Evolutionary conservation across 2,797 vertebrate species (phyloP).

Genomic region (Micropoecilia bifurca): DNA sequence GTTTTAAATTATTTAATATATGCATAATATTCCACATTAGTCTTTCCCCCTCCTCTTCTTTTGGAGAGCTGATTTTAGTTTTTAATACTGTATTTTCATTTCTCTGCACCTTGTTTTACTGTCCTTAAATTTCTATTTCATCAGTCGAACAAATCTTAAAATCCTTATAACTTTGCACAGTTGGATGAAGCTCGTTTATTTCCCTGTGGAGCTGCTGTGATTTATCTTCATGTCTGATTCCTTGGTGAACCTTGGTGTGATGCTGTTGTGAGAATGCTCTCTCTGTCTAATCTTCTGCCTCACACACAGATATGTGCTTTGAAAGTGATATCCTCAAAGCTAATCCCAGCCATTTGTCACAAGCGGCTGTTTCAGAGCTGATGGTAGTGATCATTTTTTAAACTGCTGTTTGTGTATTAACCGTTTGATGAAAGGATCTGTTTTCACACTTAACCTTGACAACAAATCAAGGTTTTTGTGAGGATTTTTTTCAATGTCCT

Average conservation of each 20-base stretch:
- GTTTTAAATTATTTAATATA: conserved; percentile 24
- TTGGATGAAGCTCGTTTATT: conserved; percentile 52
- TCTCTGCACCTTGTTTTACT: conserved; percentile 33
- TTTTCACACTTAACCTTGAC: not conserved
- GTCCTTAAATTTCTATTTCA: conserved; percentile 32
- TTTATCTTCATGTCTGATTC: conserved; percentile 51
- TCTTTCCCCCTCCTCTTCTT: not conserved
- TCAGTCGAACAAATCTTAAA: conserved; percentile 29
- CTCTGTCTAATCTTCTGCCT: conserved; percentile 23
- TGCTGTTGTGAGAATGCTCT: conserved; percentile 38
- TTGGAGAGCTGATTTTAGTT: not conserved
- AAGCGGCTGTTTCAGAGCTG: conserved; percentile 13
- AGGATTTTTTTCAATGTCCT: not conserved
- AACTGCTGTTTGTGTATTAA: not conserved
- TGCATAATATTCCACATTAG: conserved; percentile 7
- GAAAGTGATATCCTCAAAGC: conserved; percentile 16
- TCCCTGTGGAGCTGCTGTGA: conserved; percentile 48
- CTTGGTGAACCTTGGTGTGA: conserved; percentile 30
- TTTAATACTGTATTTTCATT: not conserved
- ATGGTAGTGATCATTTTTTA: not conserved
- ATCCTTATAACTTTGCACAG: conserved; percentile 23
- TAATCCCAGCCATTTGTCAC: conserved; percentile 12
- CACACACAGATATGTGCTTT: conserved; percentile 29
- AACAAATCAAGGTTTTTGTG: not conserved
- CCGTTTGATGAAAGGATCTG: not conserved